Evolutionary conservation across 2,888 invertebrate genomes (phyloP), one percentile per base, ranked within the genome.

Genomic region (Boloria euphrosyne): DNA sequence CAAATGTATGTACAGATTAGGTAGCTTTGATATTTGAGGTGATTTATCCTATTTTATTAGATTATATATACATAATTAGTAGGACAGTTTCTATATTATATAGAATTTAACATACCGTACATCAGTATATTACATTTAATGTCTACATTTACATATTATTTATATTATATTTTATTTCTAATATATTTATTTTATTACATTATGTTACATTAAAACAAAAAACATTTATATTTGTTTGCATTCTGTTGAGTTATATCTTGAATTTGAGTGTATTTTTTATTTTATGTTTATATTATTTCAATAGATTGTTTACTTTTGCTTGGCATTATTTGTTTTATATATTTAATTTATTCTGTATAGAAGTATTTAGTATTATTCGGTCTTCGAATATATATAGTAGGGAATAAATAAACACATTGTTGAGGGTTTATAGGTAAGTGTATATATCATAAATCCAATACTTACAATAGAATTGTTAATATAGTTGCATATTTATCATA

Each of bases 221-320:
- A 17, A 46, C 2, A 57, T 58, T 69, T 76, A 18, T 69, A 78
- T 79, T 78, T 62, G 67, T 78, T 80, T 83, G 81, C 84, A 74
- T 78, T 80, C 69, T 76, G 74, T 81, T 76, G 55, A 71, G 16
- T 77, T 74, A 62, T 68, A 63, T 69, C 5, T 38, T 49, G 22
- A 14, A 18, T 44, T 66, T 58, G 49, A 46, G 22, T 60, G 44
- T 51, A 10, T 47, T 63, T 59, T 50, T 51, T 52, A 7, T 52
- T 61, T 55, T 46, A 18, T 52, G 57, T 43, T 51, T 60, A 10
- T 38, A 38, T 62, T 16, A 51, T 60, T 49, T 18, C 13, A 18
- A 44, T n/a, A 54, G 54, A 54, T 53, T 46, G 59, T 14, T 55
- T 27, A 50, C 27, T 62, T 65, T 50, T 49, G 62, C 59, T 67